Conservation (phyloP, 2,113 vertebrate genomes). For the Apteryx mantelli region DNA sequence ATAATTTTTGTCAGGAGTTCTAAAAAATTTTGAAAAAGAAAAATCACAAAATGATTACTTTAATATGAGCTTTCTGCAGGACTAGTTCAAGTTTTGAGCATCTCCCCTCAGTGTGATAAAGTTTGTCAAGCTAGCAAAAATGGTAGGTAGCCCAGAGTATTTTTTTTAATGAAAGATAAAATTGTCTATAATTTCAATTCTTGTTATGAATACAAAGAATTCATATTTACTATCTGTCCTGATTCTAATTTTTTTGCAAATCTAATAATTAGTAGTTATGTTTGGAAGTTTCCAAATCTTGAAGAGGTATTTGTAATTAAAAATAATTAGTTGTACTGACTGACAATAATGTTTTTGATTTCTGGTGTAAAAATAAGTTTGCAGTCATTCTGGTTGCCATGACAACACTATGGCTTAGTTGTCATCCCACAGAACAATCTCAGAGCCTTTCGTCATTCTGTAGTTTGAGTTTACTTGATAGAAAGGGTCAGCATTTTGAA, state of each 20-base stretch:
- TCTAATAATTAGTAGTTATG: neutral
- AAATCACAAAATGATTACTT: neutral
- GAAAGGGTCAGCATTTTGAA: conserved; percentile 39
- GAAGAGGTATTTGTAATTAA: conserved; percentile 43
- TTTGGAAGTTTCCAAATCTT: neutral
- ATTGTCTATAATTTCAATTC: neutral
- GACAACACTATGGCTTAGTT: conserved; percentile 38
- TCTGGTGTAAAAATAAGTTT: conserved; percentile 66
- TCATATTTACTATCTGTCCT: neutral
- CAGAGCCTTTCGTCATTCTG: conserved; percentile 3
- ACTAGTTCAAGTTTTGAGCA: neutral
- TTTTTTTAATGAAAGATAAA: neutral
- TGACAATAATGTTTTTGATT: conserved; percentile 64
- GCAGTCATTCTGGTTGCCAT: conserved; percentile 50
- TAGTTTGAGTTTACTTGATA: conserved; percentile 26
- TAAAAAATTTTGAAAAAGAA: neutral
- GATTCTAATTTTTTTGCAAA: neutral
- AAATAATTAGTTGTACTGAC: conserved; percentile 52
- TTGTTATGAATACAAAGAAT: neutral
- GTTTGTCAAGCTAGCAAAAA: neutral
- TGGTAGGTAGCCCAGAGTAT: neutral
- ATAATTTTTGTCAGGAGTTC: neutral
- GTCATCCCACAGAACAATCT: conserved; percentile 27
- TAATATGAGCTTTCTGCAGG: neutral
- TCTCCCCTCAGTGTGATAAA: neutral